Evolutionary conservation across 2,113 vertebrate genomes (phyloP).

Genomic region (Pyrgilauda ruficollis): DNA sequence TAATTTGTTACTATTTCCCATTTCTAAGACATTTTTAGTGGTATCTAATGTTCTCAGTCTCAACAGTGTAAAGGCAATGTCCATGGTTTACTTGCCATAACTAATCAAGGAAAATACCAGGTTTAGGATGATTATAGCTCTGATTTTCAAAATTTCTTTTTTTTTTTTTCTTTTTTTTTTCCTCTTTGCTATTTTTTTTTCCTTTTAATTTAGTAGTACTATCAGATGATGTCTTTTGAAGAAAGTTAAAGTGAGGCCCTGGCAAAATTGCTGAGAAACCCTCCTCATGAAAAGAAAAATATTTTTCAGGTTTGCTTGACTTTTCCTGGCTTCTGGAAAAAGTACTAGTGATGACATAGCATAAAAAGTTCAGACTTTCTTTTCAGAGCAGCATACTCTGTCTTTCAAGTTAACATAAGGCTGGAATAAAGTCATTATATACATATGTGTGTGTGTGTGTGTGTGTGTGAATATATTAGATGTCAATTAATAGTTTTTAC

Average conservation of each 20-base stretch:
- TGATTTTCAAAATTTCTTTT: not conserved
- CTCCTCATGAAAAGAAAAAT: not conserved
- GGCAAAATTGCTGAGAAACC: not conserved
- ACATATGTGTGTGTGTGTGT: rapidly evolving
- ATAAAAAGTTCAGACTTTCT: not conserved
- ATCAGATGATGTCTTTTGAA: not conserved
- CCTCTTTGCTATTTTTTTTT: not conserved
- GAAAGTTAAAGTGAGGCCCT: not conserved
- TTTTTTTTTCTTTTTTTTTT: not conserved
- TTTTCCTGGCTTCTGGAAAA: not conserved
- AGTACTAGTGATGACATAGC: not conserved
- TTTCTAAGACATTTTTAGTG: not conserved
- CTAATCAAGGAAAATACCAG: not conserved
- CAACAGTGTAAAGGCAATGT: not conserved
- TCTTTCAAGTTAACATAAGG: not conserved
- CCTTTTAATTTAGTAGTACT: not conserved
- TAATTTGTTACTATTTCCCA: not conserved
- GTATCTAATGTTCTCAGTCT: not conserved
- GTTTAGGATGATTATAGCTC: not conserved
- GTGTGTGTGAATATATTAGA: not conserved
- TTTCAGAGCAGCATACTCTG: not conserved
- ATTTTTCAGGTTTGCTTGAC: not conserved
- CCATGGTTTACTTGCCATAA: rapidly evolving
- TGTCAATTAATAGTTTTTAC: not conserved
- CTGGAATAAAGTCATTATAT: not conserved